phyloP scores from a whole-genome alignment of 2,797 vertebrate genomes.

The Spheniscus humboldti region DNA sequence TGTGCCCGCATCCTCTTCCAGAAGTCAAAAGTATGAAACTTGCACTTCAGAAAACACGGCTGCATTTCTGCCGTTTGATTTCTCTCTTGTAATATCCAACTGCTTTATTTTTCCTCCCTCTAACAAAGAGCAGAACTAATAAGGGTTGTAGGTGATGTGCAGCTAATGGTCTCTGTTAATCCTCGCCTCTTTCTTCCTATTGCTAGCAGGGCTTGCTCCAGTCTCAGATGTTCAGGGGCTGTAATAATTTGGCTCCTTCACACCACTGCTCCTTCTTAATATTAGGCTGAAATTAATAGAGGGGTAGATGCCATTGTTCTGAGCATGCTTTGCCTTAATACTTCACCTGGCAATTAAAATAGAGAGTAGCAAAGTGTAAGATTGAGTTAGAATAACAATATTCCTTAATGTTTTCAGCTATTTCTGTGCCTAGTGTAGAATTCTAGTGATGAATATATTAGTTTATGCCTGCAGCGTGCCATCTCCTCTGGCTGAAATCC shows the following conservation, averaged over 20 bases:
- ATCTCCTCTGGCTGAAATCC: not conserved
- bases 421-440: not conserved
- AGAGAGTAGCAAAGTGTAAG: not conserved
- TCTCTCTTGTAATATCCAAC: no score
- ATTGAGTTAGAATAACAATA: not conserved
- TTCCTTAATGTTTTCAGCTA: not conserved
- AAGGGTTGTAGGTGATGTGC: not conserved
- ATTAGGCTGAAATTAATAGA: not conserved
- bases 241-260: not conserved
- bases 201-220: not conserved
- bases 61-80: accelerated
- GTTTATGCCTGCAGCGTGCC: not conserved
- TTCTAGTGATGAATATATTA: not conserved
- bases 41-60: not conserved
- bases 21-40: not conserved
- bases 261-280: not conserved
- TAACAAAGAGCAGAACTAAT: not conserved
- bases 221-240: not conserved
- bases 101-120: not conserved
- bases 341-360: not conserved
- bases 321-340: not conserved
- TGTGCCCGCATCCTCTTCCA: not conserved
- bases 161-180: not conserved
- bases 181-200: not conserved
- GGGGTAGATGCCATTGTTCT: not conserved